These are phyloP conservation scores for Austrofundulus limnaeus DNA, from an alignment of 2,113 vertebrate species.

Conservation along the genomic window DNA sequence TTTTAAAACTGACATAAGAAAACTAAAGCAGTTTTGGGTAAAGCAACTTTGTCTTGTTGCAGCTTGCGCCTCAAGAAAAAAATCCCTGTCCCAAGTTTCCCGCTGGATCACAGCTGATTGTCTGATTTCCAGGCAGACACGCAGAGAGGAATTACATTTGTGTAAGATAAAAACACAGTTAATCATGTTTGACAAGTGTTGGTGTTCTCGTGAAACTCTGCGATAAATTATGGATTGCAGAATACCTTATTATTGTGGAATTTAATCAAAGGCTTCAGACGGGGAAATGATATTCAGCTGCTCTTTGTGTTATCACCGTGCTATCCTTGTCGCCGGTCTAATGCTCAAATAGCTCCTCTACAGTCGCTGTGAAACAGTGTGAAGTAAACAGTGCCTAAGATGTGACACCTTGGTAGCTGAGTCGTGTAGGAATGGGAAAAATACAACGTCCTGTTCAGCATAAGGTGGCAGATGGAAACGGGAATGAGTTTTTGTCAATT, in stretches of 20 bases:
- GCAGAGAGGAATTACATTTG: conserved; percentile 52
- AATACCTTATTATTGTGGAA: conserved; percentile 27
- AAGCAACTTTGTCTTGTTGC: conserved; percentile 1
- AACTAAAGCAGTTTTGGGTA: neutral
- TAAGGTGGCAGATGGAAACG: conserved; percentile 67
- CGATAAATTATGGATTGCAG: conserved; percentile 57
- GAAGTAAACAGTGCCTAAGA: conserved; percentile 28
- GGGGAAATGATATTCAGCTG: conserved; percentile 34
- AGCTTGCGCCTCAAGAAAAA: conserved; percentile 13
- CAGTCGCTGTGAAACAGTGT: conserved; percentile 19
- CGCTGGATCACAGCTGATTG: conserved; percentile 7
- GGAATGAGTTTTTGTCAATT: conserved; percentile 39
- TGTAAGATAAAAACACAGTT: conserved; percentile 50
- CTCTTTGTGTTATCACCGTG: conserved; percentile 22
- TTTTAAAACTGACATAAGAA: neutral
- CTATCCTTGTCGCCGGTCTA: conserved; percentile 11
- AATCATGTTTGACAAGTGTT: conserved; percentile 64
- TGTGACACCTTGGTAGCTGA: conserved; percentile 33
- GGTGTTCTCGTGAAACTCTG: conserved; percentile 30
- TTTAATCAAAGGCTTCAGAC: conserved; percentile 45
- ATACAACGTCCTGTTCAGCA: conserved; percentile 32
- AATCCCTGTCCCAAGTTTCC: conserved; percentile 33
- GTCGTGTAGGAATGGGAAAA: conserved; percentile 30
- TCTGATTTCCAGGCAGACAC: conserved; percentile 53
- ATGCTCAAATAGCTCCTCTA: conserved; percentile 8